Evolutionary conservation across 1,140 invertebrate species (phyloP), one percentile per base, ranked within the genome.

Genomic region (Aphaenogaster ashmeadi): DNA sequence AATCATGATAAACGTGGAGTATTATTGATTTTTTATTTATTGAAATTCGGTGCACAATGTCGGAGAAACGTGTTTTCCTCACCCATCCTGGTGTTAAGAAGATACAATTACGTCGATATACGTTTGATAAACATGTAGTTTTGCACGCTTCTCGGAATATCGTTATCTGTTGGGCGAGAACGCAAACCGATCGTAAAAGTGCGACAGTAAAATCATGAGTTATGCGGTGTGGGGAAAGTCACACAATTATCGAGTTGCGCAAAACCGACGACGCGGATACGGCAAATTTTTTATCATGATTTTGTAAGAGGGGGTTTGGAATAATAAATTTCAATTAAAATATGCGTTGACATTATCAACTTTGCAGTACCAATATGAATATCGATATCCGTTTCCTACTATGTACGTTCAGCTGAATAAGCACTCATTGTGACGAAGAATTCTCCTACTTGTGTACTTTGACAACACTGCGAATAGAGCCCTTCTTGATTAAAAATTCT

Each of bases 151-250:
- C 58, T 38, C 62, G n/a, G 3, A 41, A 80, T 50, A 80, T 67
- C 36, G 7, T 67, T 80, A 80, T 67, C 62, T 52, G 44, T 80
- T 7, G n/a, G 13, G 11, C 21, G 27, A 67, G 78, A 62, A 66
- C 36, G 64, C 21, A 69, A 56, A 56, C 13, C 8, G 13, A 41
- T 69, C 47, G 8, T 81, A 81, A 81, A 27, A 81, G 2, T 54
- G 21, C n/a, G n/a, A 81, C 66, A n/a, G 52, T 71, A 71, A 81
- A 71, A 79, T 62, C 6, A 27, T 58, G 64, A 69, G 8, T 81
- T 69, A 71, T 18, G n/a, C 78, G 38, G 21, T 33, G 41, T 33
- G 41, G n/a, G 36, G 18, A 81, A 81, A 81, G 66, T 18, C 50
- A n/a, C 50, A 81, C 50, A 54, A 71, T 81, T 81, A 81, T 81